Evolutionary conservation across 2,888 invertebrate species (phyloP), one percentile per base, ranked within the genome.

Genomic region (Unio delphinus): DNA sequence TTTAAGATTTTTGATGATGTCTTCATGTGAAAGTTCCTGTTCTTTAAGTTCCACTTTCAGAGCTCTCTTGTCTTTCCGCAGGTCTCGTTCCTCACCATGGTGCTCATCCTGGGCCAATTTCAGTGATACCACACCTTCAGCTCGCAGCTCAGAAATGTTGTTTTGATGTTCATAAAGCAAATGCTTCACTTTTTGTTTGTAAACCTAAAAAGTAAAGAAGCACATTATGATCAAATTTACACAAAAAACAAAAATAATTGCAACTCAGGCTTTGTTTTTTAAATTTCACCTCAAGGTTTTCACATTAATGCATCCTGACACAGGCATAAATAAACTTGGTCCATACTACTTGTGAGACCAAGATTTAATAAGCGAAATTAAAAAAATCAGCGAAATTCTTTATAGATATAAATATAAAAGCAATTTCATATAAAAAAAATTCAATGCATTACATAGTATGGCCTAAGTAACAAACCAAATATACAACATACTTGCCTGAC

Each of bases 121-220:
- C 59, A 97, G 89, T 7, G 95, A 93, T 3, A 88, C 87, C 11
- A 86, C 83, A 55, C 88, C 86, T 71, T 96, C 96, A 18, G 96
- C 95, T 88, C 95, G 94, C 67, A 95, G 92, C 86, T 96, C 95
- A 0, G 96, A 94, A 70, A 95, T 92, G 86, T 95, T 94, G 71
- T 94, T 94, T 87, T 96, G 95, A 86, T 97, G 96, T 87, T 97
- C 97, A 90, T 95, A 97, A 89, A 96, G 94, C 61, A 97, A 91
- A 91, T 96, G 96, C 87, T 97, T 97, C 72, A 97, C 95, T 92
- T 96, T 97, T 87, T 97, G 97, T 86, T 95, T 95, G 85, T 95
- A 95, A 68, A 95, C 94, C 90, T 90, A 75, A 8, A 73, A 65
- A 64, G 67, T 55, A 64, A 45, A 30, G 34, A 34, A n/a, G 58